Evolutionary conservation across 2,888 invertebrate genomes (phyloP).

Genomic region (Drosophila putrida): DNA sequence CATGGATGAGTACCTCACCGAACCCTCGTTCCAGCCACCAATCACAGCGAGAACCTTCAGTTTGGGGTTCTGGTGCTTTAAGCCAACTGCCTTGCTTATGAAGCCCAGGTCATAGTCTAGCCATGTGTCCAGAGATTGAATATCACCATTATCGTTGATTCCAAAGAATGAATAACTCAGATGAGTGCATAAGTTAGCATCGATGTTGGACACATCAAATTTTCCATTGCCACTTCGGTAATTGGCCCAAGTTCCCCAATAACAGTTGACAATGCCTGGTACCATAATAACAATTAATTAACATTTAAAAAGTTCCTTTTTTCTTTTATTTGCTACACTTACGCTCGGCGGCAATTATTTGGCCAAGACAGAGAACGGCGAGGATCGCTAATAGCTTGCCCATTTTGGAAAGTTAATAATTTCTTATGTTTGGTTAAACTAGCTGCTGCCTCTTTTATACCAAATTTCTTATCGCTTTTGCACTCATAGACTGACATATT

Average conservation of each 20-base stretch:
- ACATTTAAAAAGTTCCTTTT: background rate
- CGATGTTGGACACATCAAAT: constrained; percentile 65
- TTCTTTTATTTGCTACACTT: constrained; percentile 15
- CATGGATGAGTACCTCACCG: constrained; percentile 93
- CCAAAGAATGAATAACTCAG: constrained; percentile 78
- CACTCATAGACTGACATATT: constrained; percentile 26
- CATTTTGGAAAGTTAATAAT: constrained; percentile 23
- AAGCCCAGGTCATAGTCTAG: constrained; percentile 68
- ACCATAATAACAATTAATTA: background rate
- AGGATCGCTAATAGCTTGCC: constrained; percentile 30
- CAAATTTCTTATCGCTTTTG: constrained; percentile 26
- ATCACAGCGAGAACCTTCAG: constrained; percentile 92
- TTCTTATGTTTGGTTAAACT: constrained; percentile 4
- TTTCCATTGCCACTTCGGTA: constrained; percentile 67
- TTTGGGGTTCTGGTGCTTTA: constrained; percentile 57
- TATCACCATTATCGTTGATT: constrained; percentile 58
- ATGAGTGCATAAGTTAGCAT: constrained; percentile 72
- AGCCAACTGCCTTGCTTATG: constrained; percentile 60
- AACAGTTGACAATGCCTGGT: constrained; percentile 73
- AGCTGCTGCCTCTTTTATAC: constrained; percentile 30
- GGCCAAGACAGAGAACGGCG: constrained; percentile 22
- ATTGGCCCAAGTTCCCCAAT: constrained; percentile 77
- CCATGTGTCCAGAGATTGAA: constrained; percentile 64
- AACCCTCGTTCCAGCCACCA: constrained; percentile 97
- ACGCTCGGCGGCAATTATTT: constrained; percentile 45